Base-by-base conservation (phyloP, 2,888 invertebrate genomes). In the Imbricaverruca yamaguchii region DNA sequence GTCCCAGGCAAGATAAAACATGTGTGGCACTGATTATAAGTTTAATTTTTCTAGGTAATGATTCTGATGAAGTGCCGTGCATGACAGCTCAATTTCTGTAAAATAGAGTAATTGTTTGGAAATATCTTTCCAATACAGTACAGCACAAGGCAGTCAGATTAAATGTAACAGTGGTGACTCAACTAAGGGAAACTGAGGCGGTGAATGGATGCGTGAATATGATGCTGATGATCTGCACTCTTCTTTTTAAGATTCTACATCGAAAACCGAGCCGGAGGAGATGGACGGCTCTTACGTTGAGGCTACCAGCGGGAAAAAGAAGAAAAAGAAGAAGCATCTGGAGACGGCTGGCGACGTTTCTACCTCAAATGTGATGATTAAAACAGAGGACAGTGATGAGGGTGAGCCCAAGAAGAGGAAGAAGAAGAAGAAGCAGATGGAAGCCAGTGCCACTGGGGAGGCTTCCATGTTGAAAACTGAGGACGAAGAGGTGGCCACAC, bases 311-410 rank as follows among this genome's bases (percentile, higher is more conserved):
- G 57, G 57, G 57, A 59, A 59, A 23, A 79, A 79, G 25, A 79
- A 79, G 25, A 56, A 57, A 57, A 56, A 59, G 23, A 79, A 79
- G 57, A 79, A 79, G 25, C 79, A 57, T 4, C 13, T 18, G 69
- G 83, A 83, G 18, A 80, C 80, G 9, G 82, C 81, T 11, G 81
- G 79, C 13, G 82, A 74, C 13, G 82, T 23, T 10, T 53, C 53
- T 10, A 21, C 74, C 18, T 77, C 63, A 7, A 81, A 83, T 55
- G 82, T 82, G 80, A 55, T 80, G 9, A 82, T 53, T 23, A 88
- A 87, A 83, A 92, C 92, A 86, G 88, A 92, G 39, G 83, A 88
- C 23, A 67, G 56, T 21, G 81, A 67, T n/a, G 83, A 82, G n/a
- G 81, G 80, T 11, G 82, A 82, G 69, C 80, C 82, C 63, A 81